Evolutionary conservation across 2,113 vertebrate species (phyloP).

Genomic region (Toxotes jaculatrix): DNA sequence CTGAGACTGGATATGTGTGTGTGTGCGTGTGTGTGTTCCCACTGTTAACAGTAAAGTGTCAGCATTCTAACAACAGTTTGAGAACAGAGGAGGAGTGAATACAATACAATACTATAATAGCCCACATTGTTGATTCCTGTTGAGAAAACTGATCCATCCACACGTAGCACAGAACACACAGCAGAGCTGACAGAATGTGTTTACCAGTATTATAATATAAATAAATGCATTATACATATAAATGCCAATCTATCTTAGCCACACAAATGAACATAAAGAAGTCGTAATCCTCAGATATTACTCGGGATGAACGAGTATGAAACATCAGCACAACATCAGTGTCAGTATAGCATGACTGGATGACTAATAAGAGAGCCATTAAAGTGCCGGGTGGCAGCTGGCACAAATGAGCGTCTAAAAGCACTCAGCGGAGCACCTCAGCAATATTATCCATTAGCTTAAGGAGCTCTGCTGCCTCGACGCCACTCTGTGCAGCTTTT

Average conservation of each 20-base stretch:
- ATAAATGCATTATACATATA: neutral
- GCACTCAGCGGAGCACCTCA: constrained; percentile 60
- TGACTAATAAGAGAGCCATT: constrained; percentile 66
- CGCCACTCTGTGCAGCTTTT: constrained; percentile 34
- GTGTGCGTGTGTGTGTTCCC: neutral
- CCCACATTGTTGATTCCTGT: neutral
- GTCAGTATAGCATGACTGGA: constrained; percentile 52
- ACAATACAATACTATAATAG: neutral
- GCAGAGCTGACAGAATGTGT: neutral
- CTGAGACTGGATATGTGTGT: neutral
- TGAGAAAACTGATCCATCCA: constrained; percentile 16
- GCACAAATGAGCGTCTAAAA: constrained; percentile 67
- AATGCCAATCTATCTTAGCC: constrained; percentile 31
- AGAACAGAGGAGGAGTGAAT: neutral
- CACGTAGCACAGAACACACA: neutral
- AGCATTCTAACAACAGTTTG: neutral
- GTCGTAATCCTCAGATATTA: constrained; percentile 45
- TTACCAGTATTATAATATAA: neutral
- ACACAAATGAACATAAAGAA: constrained; percentile 24
- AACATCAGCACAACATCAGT: constrained; percentile 46
- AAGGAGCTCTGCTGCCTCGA: constrained; percentile 53
- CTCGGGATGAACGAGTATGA: constrained; percentile 37
- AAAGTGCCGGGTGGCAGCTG: constrained; percentile 49
- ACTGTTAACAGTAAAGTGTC: neutral
- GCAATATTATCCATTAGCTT: constrained; percentile 64